phyloP scores from a whole-genome alignment of 2,113 vertebrate species.

The Dendropsophus ebraccatus region DNA sequence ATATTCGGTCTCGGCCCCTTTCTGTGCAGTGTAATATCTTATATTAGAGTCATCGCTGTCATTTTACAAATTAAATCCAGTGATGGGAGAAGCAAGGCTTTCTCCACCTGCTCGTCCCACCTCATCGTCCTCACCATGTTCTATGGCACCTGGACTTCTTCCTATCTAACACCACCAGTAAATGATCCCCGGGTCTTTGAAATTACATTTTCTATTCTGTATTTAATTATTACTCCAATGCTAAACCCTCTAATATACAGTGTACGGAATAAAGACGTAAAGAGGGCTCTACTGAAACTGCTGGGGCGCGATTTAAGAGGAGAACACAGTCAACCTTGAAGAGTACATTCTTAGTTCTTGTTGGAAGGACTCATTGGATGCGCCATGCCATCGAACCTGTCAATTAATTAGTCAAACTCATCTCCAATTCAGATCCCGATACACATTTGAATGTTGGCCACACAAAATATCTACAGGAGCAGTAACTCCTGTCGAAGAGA shows the following conservation, averaged over 20 bases:
- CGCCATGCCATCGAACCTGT: background rate
- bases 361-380: background rate
- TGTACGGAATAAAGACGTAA: background rate
- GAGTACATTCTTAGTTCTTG: background rate
- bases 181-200: background rate
- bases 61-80: background rate
- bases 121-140: background rate
- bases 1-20: background rate
- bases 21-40: background rate
- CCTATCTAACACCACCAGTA: background rate
- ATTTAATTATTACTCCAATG: background rate
- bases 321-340: background rate
- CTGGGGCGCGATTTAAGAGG: background rate
- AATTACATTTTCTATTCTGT: background rate
- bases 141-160: background rate
- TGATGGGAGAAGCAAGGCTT: background rate
- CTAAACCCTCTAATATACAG: background rate
- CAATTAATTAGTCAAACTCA: no score
- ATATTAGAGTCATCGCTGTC: background rate
- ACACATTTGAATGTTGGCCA: no score
- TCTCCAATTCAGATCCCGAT: no score
- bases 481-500: no score
- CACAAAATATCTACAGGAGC: no score
- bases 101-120: conserved; percentile 11
- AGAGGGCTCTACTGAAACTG: background rate